Evolutionary conservation across 2,888 invertebrate species (phyloP), one percentile per base, ranked within the genome.

Genomic region (Tiliacea aurago): DNA sequence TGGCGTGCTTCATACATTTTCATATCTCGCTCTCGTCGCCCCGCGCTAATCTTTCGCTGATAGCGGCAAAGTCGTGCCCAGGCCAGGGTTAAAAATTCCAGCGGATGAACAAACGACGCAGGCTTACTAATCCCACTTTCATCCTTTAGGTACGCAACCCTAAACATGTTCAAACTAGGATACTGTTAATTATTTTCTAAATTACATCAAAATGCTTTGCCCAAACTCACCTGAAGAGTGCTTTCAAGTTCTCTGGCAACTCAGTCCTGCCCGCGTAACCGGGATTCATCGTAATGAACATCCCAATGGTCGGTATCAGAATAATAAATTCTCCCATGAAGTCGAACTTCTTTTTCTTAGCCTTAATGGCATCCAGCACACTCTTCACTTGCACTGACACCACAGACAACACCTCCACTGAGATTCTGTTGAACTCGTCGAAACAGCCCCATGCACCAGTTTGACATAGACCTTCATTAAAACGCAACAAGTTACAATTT

Each of bases 381-480:
- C 97, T 97, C 92, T 98, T 98, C 1, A 99, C 99, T 96, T 99
- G 99, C 0, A 99, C 99, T 0, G 99, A 99, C 0, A 99, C 99
- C 18, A 99, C 99, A 53, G 99, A 99, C 76, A 99, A 94, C 75
- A 99, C 99, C 94, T 99, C 99, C 1, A 99, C 98, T 0, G 99
- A 98, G 88, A 99, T 99, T 73, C 99, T 97, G 94, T 99, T 99
- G 93, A 99, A 99, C 93, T 99, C 99, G 91, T 99, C 99, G 92
- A 99, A 99, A 92, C 99, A 99, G 49, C 99, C 99, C 99, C 99
- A 99, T 15, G 99, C 98, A 0, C 99, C 99, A 28, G 99, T 99
- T 95, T 99, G 99, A 1, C 98, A 98, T 69, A 99, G 95, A n/a
- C 99, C 96, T 96, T 61, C 3, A 65, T 41, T 49, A 37, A 13